These are phyloP conservation scores for Phortica okadai DNA, from an alignment of 2,888 invertebrate species.

Conservation along the genomic window DNA sequence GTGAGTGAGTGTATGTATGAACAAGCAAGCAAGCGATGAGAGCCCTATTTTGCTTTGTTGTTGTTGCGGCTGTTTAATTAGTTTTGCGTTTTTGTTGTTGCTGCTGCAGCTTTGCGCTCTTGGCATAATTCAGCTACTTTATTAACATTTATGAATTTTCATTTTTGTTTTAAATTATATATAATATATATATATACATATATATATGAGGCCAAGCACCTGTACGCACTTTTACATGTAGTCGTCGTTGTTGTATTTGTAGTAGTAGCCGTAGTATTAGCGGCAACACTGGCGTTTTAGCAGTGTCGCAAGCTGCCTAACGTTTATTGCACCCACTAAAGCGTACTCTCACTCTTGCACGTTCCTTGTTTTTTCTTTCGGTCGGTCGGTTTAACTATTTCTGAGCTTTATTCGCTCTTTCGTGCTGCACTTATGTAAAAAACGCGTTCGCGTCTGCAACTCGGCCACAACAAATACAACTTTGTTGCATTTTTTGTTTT, in stretches of 20 bases:
- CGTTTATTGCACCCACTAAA: too few relatives aligned
- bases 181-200: neutral
- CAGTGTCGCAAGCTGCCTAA: neutral
- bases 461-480: neutral
- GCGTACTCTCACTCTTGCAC: neutral
- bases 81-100: neutral
- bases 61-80: neutral
- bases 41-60: neutral
- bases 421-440: constrained; percentile 19
- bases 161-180: neutral
- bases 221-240: constrained; percentile 27
- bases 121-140: neutral
- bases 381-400: neutral
- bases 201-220: constrained; percentile 13
- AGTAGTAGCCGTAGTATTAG: neutral
- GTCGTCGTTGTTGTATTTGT: neutral
- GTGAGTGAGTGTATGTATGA: constrained; percentile 41
- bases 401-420: neutral
- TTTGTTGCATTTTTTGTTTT: neutral
- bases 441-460: neutral
- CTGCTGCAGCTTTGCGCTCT: neutral
- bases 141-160: neutral
- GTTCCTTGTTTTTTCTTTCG: neutral
- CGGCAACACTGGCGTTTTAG: neutral
- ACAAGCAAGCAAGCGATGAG: constrained; percentile 35